Percentiles rank a stretch among this genome's conserved stretches.
Evolutionary conservation across 1,140 invertebrate species (phyloP).

Genomic region (Microplitis demolitor): DNA sequence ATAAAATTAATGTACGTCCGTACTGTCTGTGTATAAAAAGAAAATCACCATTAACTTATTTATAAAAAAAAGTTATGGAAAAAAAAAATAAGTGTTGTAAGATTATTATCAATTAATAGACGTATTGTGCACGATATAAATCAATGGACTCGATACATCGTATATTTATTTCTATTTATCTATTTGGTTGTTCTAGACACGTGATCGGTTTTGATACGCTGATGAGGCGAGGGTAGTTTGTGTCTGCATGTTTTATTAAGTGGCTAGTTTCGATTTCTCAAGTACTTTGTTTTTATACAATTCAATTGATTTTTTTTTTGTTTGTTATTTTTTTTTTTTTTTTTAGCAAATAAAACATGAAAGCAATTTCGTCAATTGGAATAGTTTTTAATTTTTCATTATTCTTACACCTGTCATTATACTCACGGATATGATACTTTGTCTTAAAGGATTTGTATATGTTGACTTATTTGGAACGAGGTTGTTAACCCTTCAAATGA

Average conservation of each 20-base stretch:
- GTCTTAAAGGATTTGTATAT: conserved; percentile 2
- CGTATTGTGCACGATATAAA: neutral
- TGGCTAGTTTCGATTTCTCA: neutral
- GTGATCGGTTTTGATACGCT: conserved; percentile 10
- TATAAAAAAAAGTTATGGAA: neutral
- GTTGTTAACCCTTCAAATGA: neutral
- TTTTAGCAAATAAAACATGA: neutral
- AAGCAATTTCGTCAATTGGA: neutral
- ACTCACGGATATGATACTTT: neutral
- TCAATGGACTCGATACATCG: neutral
- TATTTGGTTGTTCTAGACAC: neutral
- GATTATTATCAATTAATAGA: conserved; percentile 10
- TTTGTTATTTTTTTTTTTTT: neutral
- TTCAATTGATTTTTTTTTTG: neutral
- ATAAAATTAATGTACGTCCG: no score
- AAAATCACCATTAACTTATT: neutral
- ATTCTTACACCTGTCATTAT: neutral
- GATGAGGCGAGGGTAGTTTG: neutral
- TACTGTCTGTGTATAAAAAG: neutral
- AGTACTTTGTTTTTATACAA: neutral
- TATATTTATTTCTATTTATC: neutral
- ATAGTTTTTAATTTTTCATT: neutral
- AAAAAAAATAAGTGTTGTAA: conserved; percentile 5
- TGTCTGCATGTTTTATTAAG: conserved; percentile 11
- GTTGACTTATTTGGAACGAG: conserved; percentile 3